Evolutionary conservation across 1,140 invertebrate genomes (phyloP), one percentile per base, ranked within the genome.

Genomic region (Papilio xuthus): DNA sequence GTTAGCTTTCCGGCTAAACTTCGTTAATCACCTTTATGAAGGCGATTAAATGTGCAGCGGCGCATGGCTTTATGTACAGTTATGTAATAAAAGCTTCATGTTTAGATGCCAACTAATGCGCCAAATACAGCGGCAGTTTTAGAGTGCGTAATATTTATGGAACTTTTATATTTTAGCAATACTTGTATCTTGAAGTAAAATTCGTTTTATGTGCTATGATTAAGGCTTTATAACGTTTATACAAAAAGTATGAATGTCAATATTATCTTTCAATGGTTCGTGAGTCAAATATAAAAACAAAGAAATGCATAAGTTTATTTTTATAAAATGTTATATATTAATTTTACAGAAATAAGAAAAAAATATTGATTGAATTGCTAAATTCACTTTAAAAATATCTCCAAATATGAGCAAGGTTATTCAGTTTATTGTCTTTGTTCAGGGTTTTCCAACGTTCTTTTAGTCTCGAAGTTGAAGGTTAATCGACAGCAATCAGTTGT

Each of bases 361-460:
- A 63, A 13, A 15, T 28, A 26, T 60, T 60, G 10, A 60, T 60
- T 60, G 9, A 63, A 13, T 67, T 9, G 12, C 9, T 13, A 67
- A 67, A 67, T 67, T 67, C 23, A 67, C 60, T 67, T 67, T 28
- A 67, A 13, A 67, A 28, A 67, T 67, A 67, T 67, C 26, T 67
- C 60, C 13, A 15, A 67, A 67, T 67, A 28, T 67, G 60, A 67
- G 60, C 60, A 63, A 63, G 60, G 60, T 63, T 63, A 28, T 63
- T 26, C 60, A 63, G 60, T 63, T 63, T 63, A 63, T 63, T 63
- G 60, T 63, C 60, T 28, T 28, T 28, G 60, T 28, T 32, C 60
- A 63, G 60, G 60, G 23, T 63, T 63, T 63, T 63, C 60, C 23
- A 63, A 32, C 60, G 60, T 63, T 63, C 60, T 63, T 28, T 63